phyloP scores from a whole-genome alignment of 2,888 invertebrate species.

The Luperina testacea region DNA sequence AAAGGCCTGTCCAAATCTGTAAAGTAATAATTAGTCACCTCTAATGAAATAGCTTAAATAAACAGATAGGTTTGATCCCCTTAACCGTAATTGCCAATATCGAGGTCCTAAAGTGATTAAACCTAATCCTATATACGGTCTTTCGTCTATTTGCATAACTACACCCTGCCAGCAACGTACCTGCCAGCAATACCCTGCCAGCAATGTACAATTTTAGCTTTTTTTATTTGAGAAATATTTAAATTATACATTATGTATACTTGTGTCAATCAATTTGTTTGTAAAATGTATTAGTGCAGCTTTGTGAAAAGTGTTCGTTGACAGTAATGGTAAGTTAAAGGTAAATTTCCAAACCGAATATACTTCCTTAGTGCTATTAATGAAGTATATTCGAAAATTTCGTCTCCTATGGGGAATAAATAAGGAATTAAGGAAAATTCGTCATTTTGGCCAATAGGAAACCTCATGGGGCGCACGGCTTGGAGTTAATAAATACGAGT shows the following conservation, averaged over 20 bases:
- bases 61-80: background rate
- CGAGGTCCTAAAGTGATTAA: background rate
- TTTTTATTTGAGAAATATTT: background rate
- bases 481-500: no score
- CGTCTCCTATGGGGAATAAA: no score
- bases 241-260: background rate
- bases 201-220: background rate
- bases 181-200: no score
- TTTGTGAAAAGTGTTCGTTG: background rate
- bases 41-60: background rate
- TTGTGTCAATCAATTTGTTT: background rate
- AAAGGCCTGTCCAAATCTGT: slow-evolving; percentile 9
- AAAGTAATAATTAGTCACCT: background rate
- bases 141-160: background rate
- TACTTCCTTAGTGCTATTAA: no score
- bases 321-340: background rate
- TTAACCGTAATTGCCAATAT: background rate
- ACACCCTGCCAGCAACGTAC: background rate
- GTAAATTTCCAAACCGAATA: no score
- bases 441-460: no score
- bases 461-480: no score
- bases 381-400: no score
- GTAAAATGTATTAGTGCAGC: background rate
- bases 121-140: background rate
- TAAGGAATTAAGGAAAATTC: no score